Conservation (phyloP, 2,888 invertebrate genomes). For the Drosophila hamatofila region DNA sequence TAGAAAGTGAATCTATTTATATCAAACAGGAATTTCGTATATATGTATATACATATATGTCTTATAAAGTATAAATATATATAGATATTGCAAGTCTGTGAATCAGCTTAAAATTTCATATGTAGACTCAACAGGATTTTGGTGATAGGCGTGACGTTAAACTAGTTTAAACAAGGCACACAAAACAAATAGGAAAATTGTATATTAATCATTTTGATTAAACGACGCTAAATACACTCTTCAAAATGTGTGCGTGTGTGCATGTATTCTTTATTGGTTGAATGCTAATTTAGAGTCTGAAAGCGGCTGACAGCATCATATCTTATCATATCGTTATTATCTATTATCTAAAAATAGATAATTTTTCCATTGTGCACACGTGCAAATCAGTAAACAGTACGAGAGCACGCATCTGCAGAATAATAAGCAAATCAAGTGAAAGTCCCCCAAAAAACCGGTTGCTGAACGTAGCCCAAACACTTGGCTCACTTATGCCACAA, state of each 20-base stretch:
- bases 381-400: conserved; percentile 28
- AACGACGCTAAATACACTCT: background rate
- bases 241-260: background rate
- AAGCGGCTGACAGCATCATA: conserved; percentile 2
- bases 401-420: conserved; percentile 13
- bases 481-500: conserved; percentile 48
- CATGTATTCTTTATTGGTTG: conserved; percentile 3
- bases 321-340: conserved; percentile 38
- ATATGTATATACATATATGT: background rate
- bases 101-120: conserved; percentile 1
- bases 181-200: background rate
- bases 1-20: conserved; percentile 10
- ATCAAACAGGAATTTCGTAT: conserved; percentile 5
- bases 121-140: background rate
- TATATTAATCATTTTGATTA: background rate
- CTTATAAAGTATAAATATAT: background rate
- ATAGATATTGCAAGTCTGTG: background rate
- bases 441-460: conserved; percentile 46
- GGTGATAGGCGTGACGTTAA: background rate
- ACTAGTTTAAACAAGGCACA: background rate
- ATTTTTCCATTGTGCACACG: conserved; percentile 28
- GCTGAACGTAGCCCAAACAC: conserved; percentile 15
- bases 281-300: conserved; percentile 3
- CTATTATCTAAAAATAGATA: conserved; percentile 37
- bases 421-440: conserved; percentile 63